A percentile compares a stretch with the other conserved stretches of the same genome.
phyloP scores from a whole-genome alignment of 2,888 invertebrate genomes.

The Drosophila longiperda region DNA sequence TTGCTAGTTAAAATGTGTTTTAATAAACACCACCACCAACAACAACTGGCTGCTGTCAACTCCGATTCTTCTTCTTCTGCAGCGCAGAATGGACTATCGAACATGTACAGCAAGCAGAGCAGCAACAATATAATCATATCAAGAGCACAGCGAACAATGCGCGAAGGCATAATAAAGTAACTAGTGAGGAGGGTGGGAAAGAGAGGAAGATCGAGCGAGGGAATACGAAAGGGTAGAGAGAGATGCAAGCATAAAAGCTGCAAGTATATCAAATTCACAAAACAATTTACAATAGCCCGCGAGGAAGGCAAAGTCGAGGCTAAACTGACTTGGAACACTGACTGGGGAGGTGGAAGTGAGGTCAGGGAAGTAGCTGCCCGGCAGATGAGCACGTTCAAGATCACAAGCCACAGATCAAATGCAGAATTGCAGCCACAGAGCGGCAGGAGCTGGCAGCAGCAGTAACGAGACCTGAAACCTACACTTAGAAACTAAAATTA shows the following conservation, averaged over 20 bases:
- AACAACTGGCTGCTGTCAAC: conserved; percentile 52
- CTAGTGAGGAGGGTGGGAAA: not conserved
- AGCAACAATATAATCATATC: conserved; percentile 39
- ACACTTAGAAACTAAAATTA: not conserved
- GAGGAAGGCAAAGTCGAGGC: conserved; percentile 29
- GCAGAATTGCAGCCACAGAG: conserved; percentile 59
- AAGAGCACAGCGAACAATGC: conserved; percentile 45
- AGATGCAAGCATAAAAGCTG: conserved; percentile 28
- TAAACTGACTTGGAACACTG: conserved; percentile 11
- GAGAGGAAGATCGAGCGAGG: not conserved
- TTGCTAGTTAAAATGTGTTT: conserved; percentile 28
- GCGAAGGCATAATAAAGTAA: conserved; percentile 53
- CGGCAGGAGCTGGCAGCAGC: conserved; percentile 25
- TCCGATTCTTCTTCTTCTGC: conserved; percentile 27
- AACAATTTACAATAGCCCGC: conserved; percentile 79
- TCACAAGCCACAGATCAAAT: conserved; percentile 77
- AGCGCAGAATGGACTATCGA: conserved; percentile 53
- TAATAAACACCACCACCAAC: conserved; percentile 26
- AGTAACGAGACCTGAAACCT: conserved; percentile 7
- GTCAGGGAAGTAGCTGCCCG: conserved; percentile 11
- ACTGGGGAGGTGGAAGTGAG: not conserved
- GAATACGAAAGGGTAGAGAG: conserved; percentile 12
- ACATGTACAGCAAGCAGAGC: conserved; percentile 46
- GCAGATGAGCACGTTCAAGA: conserved; percentile 78
- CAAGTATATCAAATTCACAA: conserved; percentile 83